Conservation (phyloP, 2,797 vertebrate species). For the Fratercula arctica region DNA sequence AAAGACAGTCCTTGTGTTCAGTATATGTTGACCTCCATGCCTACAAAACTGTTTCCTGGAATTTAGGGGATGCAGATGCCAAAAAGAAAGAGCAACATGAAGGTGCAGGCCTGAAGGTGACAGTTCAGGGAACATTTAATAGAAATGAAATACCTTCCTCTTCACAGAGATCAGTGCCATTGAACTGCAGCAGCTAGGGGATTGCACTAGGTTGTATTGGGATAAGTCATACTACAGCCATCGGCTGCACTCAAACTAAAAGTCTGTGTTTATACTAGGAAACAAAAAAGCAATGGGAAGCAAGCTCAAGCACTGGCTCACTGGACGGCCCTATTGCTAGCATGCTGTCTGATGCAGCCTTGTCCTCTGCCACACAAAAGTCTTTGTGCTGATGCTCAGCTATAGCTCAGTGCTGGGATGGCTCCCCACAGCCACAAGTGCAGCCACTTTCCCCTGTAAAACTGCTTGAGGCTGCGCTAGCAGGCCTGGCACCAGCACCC, state of each 20-base stretch:
- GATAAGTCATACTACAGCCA: not conserved
- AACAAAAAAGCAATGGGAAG: not conserved
- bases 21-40: not conserved
- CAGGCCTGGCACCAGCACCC: not conserved
- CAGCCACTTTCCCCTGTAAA: not conserved
- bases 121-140: not conserved
- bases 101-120: not conserved
- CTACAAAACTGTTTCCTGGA: not conserved
- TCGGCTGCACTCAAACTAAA: not conserved
- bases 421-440: not conserved
- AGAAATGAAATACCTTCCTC: not conserved
- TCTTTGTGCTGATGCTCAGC: not conserved
- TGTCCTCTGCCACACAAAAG: not conserved
- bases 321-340: not conserved
- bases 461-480: not conserved
- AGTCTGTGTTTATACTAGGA: not conserved
- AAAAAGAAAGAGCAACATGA: not conserved
- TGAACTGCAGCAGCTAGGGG: not conserved
- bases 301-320: not conserved
- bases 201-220: not conserved
- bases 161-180: not conserved
- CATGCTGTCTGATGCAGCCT: not conserved
- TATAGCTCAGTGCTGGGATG: not conserved
- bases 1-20: not conserved
- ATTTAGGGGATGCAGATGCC: not conserved